Conservation (phyloP, 2,113 vertebrate species). For the Gyps fulvus region DNA sequence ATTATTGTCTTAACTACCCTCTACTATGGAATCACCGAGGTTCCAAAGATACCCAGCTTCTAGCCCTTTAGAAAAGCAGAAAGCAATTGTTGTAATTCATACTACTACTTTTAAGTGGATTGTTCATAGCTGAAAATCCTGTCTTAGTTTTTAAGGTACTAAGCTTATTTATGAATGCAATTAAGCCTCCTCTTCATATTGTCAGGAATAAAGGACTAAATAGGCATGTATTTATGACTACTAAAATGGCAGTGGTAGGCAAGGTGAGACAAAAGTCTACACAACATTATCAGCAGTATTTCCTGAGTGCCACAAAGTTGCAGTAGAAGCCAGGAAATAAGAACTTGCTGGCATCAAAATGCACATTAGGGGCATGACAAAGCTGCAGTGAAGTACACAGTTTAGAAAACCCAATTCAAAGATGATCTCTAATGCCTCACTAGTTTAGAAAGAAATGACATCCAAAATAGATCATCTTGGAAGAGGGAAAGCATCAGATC, state of each 20-base stretch:
- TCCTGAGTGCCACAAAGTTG: neutral
- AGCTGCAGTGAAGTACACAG: neutral
- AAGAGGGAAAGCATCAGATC: neutral
- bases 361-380: neutral
- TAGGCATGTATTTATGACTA: fast-evolving
- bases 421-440: neutral
- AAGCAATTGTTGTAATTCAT: neutral
- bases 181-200: neutral
- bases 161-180: neutral
- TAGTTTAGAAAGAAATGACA: neutral
- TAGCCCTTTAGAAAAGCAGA: neutral
- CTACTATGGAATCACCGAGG: neutral
- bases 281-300: fast-evolving
- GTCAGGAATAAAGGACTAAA: neutral
- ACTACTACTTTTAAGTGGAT: neutral
- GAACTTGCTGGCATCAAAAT: neutral
- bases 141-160: neutral
- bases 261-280: neutral
- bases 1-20: neutral
- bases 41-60: neutral
- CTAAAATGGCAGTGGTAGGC: fast-evolving
- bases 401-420: neutral
- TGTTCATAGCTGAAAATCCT: neutral
- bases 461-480: neutral
- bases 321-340: neutral